Evolutionary conservation across 1,140 invertebrate species (phyloP).

Genomic region (Pseudoatta argentina): DNA sequence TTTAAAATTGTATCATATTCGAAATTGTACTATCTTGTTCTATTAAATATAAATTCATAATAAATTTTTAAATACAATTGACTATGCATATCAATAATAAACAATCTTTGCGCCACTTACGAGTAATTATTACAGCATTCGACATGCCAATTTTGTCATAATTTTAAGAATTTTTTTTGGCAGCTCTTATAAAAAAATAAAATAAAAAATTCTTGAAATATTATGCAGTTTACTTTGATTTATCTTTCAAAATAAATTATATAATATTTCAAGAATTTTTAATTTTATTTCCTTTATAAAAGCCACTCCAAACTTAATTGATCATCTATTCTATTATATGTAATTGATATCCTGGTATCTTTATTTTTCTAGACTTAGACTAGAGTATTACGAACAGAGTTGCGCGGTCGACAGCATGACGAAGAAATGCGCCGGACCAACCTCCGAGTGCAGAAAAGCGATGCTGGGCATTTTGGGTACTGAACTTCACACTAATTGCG

Average conservation of each 20-base stretch:
- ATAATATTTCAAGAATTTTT: neutral
- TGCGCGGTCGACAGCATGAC: conserved; percentile 96
- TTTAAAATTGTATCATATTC: too few species aligned
- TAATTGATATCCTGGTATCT: neutral
- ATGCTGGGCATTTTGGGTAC: conserved; percentile 95
- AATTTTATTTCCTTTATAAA: neutral
- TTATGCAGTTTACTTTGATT: neutral
- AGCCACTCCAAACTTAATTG: neutral
- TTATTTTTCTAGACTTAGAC: conserved; percentile 88
- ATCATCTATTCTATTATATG: neutral
- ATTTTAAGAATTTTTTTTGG: too few species aligned
- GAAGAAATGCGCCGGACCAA: conserved; percentile 94
- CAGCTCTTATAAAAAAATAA: neutral
- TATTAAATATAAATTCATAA: too few species aligned
- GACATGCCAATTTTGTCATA: too few species aligned
- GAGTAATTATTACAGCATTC: too few species aligned
- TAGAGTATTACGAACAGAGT: conserved; percentile 95
- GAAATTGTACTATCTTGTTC: too few species aligned
- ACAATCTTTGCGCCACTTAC: too few species aligned
- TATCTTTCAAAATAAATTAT: neutral
- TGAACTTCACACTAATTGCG: conserved; percentile 93
- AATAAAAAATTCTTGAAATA: neutral
- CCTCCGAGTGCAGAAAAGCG: conserved; percentile 92
- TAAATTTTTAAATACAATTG: too few species aligned
- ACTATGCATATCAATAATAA: too few species aligned